Percentiles rank a stretch among this genome's conserved stretches.
phyloP scores from a whole-genome alignment of 1,140 invertebrate genomes.

The Frieseomelitta varia region DNA sequence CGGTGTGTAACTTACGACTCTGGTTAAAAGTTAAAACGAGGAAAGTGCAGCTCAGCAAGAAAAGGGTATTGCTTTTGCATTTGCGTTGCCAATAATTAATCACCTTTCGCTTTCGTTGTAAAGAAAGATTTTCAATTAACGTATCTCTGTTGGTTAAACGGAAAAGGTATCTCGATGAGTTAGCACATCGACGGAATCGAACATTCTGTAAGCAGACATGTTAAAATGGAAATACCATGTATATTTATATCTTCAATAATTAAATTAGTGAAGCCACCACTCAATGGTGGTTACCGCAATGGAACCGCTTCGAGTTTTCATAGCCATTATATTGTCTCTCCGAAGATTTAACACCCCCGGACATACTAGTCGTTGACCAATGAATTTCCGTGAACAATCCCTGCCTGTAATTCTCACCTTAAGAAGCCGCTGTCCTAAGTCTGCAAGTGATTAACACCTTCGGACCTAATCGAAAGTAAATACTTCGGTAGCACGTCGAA shows the following conservation, averaged over 20 bases:
- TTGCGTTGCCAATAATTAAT: too few relatives aligned
- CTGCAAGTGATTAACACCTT: slow-evolving; percentile 65
- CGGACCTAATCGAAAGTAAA: slow-evolving; percentile 67
- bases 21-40: neutral
- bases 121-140: slow-evolving; percentile 49
- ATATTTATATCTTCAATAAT: slow-evolving; percentile 68
- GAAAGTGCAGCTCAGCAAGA: too few relatives aligned
- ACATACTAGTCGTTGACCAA: slow-evolving; percentile 45
- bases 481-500: slow-evolving; percentile 43
- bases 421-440: slow-evolving; percentile 37
- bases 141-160: neutral
- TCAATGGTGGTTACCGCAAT: slow-evolving; percentile 22
- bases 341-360: slow-evolving; percentile 46
- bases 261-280: slow-evolving; percentile 63
- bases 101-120: neutral
- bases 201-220: neutral
- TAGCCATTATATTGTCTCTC: slow-evolving; percentile 47
- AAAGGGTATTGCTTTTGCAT: neutral
- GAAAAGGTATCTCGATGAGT: slow-evolving; percentile 33
- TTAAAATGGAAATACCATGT: slow-evolving; percentile 60
- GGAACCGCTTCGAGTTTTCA: slow-evolving; percentile 27
- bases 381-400: slow-evolving; percentile 55
- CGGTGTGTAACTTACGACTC: too few relatives aligned
- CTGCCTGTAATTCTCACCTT: slow-evolving; percentile 68
- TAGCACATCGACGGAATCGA: slow-evolving; percentile 49